Conservation (phyloP, 2,797 vertebrate genomes). For the Harpagifer antarcticus region DNA sequence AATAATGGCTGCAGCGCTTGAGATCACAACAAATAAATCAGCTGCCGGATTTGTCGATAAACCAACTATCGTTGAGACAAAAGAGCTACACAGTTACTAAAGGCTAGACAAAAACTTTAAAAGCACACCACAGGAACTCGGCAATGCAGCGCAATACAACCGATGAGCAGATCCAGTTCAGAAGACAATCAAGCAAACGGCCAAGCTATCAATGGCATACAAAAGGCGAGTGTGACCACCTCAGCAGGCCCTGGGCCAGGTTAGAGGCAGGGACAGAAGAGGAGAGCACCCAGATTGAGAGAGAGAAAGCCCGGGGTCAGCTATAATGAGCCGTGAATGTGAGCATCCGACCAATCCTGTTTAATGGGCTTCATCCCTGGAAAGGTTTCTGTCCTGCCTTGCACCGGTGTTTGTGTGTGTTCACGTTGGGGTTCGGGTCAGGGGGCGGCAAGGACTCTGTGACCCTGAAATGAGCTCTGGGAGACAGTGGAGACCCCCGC, state of each 20-base stretch:
- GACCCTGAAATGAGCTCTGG: constrained; percentile 93
- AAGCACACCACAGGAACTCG: constrained; percentile 68
- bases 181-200: constrained; percentile 77
- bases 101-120: constrained; percentile 51
- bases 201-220: constrained; percentile 74
- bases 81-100: constrained; percentile 32
- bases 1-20: fast-evolving
- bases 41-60: constrained; percentile 16
- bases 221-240: constrained; percentile 87
- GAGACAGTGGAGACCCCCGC: constrained; percentile 88
- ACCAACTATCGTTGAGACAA: constrained; percentile 40
- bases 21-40: neutral
- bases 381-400: constrained; percentile 84
- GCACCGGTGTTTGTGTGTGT: constrained; percentile 80
- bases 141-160: constrained; percentile 57
- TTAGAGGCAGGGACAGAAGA: constrained; percentile 60
- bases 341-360: constrained; percentile 92
- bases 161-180: constrained; percentile 71
- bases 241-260: constrained; percentile 79
- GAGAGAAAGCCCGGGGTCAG: constrained; percentile 78
- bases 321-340: constrained; percentile 86
- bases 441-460: constrained; percentile 91
- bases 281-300: constrained; percentile 57
- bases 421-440: constrained; percentile 88
- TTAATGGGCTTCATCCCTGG: constrained; percentile 92